phyloP scores from a whole-genome alignment of 2,797 vertebrate species.

The Pipistrellus kuhlii region DNA sequence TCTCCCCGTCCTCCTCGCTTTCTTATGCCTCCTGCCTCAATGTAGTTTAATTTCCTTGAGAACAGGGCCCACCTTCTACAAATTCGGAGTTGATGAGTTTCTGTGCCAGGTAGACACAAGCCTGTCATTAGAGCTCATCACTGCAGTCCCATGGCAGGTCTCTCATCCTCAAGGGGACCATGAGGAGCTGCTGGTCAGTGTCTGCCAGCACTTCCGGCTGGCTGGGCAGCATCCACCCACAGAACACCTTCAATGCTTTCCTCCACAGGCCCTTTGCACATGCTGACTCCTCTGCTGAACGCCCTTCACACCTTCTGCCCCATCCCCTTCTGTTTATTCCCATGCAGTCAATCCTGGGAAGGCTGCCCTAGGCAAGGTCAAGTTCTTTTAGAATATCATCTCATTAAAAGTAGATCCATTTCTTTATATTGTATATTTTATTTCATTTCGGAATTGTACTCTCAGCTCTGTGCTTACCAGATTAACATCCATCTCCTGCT shows the following conservation, averaged over 20 bases:
- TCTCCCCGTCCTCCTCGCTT: background rate
- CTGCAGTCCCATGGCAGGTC: no score
- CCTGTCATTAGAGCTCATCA: background rate
- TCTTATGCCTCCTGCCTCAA: background rate
- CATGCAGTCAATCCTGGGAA: background rate
- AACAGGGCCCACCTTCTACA: background rate
- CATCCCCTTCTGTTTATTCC: background rate
- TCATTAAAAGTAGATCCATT: background rate
- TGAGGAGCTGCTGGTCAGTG: background rate
- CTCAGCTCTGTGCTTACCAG: background rate
- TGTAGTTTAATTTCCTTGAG: background rate
- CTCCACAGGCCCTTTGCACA: background rate
- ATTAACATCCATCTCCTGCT: background rate
- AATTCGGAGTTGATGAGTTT: background rate
- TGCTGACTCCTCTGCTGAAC: background rate
- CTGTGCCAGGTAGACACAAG: background rate
- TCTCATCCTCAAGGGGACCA: background rate
- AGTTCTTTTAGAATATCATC: background rate
- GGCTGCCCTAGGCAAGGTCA: background rate
- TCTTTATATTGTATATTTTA: background rate
- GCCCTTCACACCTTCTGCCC: background rate
- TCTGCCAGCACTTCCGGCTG: accelerated
- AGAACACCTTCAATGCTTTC: background rate
- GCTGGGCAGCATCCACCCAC: no score
- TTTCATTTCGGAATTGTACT: background rate